These are phyloP conservation scores for Sebastes hubbsi DNA, from an alignment of 2,797 vertebrate genomes.

Conservation along the genomic window DNA sequence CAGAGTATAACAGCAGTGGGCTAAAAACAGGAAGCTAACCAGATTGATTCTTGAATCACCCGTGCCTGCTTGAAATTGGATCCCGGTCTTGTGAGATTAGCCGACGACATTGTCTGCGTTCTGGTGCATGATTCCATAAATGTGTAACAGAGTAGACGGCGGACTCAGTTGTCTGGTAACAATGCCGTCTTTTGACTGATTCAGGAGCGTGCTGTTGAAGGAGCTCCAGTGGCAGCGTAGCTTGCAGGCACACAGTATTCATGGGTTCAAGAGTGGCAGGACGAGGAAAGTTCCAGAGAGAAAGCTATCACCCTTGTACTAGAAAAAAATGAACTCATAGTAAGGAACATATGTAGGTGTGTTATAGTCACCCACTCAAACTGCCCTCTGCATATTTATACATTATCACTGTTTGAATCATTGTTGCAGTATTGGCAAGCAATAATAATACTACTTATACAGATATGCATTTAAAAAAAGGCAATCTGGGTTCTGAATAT, in stretches of 20 bases:
- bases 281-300: constrained; percentile 42
- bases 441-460: background rate
- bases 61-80: constrained; percentile 68
- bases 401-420: constrained; percentile 45
- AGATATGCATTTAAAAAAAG: constrained; percentile 26
- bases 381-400: constrained; percentile 46
- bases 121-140: constrained; percentile 62
- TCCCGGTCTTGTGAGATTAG: constrained; percentile 71
- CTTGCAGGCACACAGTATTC: constrained; percentile 40
- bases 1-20: constrained; percentile 54
- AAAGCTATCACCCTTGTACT: constrained; percentile 5
- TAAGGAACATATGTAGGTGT: constrained; percentile 58
- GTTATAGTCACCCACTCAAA: constrained; percentile 47
- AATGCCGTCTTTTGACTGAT: constrained; percentile 57
- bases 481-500: background rate
- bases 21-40: constrained; percentile 73
- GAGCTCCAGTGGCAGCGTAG: constrained; percentile 11
- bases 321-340: constrained; percentile 14
- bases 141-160: constrained; percentile 55
- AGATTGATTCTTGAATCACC: constrained; percentile 74
- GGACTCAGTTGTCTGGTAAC: constrained; percentile 54
- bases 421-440: constrained; percentile 11
- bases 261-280: constrained; percentile 44
- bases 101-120: constrained; percentile 52
- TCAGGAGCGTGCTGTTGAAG: constrained; percentile 29